These are phyloP conservation scores for Physella acuta DNA, from an alignment of 1,140 invertebrate genomes.

Conservation along the genomic window DNA sequence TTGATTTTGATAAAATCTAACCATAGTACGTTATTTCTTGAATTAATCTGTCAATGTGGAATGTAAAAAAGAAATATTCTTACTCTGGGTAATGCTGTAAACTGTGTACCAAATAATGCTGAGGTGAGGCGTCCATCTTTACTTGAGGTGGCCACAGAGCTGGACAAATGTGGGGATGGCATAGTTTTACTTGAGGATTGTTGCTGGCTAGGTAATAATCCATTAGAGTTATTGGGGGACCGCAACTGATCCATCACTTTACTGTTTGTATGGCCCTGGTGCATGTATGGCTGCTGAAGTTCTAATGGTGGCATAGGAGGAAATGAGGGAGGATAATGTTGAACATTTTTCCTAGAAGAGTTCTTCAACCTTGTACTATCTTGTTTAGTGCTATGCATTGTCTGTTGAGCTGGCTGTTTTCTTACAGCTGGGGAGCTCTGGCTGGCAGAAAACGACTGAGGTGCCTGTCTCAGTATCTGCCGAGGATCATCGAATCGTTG, in stretches of 20 bases:
- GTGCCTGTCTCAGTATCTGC: constrained; percentile 14
- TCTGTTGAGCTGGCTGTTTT: background rate
- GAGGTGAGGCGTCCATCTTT: constrained; percentile 27
- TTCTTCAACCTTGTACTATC: background rate
- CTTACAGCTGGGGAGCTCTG: background rate
- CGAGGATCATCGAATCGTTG: constrained; percentile 18
- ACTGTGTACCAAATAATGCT: constrained; percentile 32
- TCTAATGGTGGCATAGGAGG: constrained; percentile 1
- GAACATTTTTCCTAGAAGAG: background rate
- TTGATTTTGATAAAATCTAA: background rate
- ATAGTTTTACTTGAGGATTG: background rate
- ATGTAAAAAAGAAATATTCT: constrained; percentile 6
- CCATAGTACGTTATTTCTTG: background rate
- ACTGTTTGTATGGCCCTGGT: background rate
- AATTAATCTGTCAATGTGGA: background rate
- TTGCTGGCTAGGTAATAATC: background rate
- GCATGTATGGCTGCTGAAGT: background rate
- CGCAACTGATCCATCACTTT: background rate
- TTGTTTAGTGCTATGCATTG: background rate
- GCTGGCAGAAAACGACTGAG: constrained; percentile 6
- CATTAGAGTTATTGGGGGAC: constrained; percentile 3
- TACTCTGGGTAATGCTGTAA: constrained; percentile 31
- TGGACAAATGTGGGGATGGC: background rate
- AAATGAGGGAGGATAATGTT: background rate
- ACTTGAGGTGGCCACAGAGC: background rate